Evolutionary conservation across 2,888 invertebrate genomes (phyloP), one percentile per base, ranked within the genome.

Genomic region (Iphiclides podalirius): DNA sequence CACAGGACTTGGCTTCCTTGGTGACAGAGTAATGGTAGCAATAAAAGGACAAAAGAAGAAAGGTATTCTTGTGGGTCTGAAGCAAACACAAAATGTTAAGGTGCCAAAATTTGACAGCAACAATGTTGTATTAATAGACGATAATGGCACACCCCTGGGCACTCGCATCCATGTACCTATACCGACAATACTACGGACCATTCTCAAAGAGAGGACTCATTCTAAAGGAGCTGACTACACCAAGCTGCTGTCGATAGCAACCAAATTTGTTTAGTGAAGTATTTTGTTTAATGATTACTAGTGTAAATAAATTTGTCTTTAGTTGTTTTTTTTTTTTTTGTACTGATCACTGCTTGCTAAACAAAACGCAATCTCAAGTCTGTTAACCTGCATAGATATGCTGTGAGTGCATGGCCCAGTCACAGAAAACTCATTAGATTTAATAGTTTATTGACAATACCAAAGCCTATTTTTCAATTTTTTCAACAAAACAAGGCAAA

Each of bases 31-130:
- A 4, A 74, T 98, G 64, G 94, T 98, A 9, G 97, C 98, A 1
- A 96, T 99, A 54, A 96, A 95, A 79, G 98, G 98, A 2, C 94
- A 98, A 76, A 98, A 96, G 91, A 97, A 96, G 72, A 96, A 96
- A 72, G 98, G 94, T 3, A 95, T 97, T 54, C 89, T 85, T 0
- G 84, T 85, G 1, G 98, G 98, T 0, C 84, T 96, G 40, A 96
- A 95, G 70, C 95, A 95, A 69, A 93, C 91, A 44, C 98, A 98
- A 74, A 90, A 91, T 47, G 79, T 93, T 0, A 94, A 94, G 76
- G 90, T 96, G 28, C 98, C 98, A 0, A 94, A 94, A 72, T 97
- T 96, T 76, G 98, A 99, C 76, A 95, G 94, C 67, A 99, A 99
- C 75, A 99, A 99, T 82, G 85, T 99, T 46, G 99, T 99, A 0